A percentile compares a stretch with the other conserved stretches of the same genome.
These are phyloP conservation scores for Pocota personata DNA, from an alignment of 2,888 invertebrate species.

Conservation along the genomic window DNA sequence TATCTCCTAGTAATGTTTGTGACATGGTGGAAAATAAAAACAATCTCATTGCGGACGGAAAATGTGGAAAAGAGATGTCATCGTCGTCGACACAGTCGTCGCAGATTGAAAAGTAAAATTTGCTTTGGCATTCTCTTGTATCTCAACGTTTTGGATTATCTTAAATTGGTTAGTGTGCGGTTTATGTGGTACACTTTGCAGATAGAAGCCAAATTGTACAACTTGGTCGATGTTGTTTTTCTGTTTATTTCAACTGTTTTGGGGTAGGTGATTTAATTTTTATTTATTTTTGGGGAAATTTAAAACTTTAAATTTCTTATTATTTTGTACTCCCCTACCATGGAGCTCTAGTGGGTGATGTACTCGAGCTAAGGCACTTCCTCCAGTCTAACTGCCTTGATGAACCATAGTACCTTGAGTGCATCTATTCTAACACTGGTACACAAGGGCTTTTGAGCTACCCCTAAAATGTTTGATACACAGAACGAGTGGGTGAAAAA, in stretches of 20 bases:
- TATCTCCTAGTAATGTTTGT: conserved; percentile 58
- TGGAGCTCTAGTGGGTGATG: too few species aligned
- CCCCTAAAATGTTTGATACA: too few species aligned
- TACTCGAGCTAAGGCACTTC: too few species aligned
- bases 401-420: too few species aligned
- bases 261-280: background rate
- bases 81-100: conserved; percentile 20
- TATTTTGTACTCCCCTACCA: too few species aligned
- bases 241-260: background rate
- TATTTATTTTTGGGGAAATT: background rate
- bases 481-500: too few species aligned
- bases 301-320: background rate
- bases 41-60: conserved; percentile 41
- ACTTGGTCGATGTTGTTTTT: background rate
- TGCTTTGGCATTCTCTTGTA: conserved; percentile 48
- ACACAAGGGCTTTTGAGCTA: too few species aligned
- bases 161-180: conserved; percentile 56
- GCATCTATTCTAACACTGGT: too few species aligned
- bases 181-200: conserved; percentile 41
- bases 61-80: conserved; percentile 37
- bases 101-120: conserved; percentile 64
- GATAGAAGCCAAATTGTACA: conserved; percentile 41
- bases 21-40: conserved; percentile 58
- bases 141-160: conserved; percentile 47
- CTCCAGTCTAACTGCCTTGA: too few species aligned